Evolutionary conservation across 2,113 vertebrate species (phyloP).

Genomic region (Rallus limicola): DNA sequence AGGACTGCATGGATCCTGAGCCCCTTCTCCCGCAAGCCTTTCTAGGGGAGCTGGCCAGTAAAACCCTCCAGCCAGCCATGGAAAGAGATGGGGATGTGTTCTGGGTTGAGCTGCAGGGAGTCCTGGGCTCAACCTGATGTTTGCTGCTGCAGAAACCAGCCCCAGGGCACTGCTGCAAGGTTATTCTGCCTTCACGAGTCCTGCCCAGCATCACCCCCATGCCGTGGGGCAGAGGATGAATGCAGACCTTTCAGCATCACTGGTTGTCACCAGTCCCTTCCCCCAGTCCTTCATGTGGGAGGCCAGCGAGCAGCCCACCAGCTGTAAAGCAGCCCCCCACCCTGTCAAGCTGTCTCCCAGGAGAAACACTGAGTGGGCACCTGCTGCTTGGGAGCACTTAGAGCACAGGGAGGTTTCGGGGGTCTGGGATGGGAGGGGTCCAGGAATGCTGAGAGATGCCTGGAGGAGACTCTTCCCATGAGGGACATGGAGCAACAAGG

Average conservation of each 20-base stretch:
- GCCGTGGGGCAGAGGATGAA: background rate
- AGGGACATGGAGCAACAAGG: fast-evolving
- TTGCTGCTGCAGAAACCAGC: background rate
- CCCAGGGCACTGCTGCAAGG: fast-evolving
- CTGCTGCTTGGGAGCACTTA: background rate
- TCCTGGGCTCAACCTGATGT: background rate
- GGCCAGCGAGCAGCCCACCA: background rate
- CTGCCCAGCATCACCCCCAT: background rate
- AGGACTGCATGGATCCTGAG: background rate
- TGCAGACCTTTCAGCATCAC: background rate
- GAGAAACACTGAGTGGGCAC: too few relatives aligned
- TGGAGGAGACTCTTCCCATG: fast-evolving
- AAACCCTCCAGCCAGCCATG: fast-evolving
- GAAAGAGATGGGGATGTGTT: background rate
- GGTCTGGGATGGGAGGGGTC: background rate
- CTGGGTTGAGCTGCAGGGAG: fast-evolving
- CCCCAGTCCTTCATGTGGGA: background rate
- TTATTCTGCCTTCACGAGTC: fast-evolving
- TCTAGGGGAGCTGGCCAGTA: background rate
- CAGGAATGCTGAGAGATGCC: background rate
- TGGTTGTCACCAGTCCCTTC: background rate
- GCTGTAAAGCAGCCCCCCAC: background rate
- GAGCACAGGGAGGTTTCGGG: background rate
- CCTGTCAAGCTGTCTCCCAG: fast-evolving
- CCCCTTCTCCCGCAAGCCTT: background rate